These are phyloP conservation scores for Lepidurus packardi DNA, from an alignment of 1,140 invertebrate species.

Conservation along the genomic window DNA sequence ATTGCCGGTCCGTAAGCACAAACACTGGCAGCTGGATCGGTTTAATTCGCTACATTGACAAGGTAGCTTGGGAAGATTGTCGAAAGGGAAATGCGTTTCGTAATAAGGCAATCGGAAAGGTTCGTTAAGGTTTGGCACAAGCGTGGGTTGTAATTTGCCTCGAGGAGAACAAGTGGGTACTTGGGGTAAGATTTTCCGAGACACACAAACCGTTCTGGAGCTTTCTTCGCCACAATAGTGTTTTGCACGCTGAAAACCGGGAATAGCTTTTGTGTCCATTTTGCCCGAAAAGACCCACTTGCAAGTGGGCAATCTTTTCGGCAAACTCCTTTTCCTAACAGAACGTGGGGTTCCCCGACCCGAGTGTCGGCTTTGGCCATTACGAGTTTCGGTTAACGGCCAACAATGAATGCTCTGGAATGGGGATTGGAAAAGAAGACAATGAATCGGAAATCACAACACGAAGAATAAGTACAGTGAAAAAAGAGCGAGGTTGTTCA, in stretches of 20 bases:
- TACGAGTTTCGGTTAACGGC: neutral
- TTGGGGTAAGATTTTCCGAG: neutral
- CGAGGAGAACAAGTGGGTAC: neutral
- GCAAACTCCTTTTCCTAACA: neutral
- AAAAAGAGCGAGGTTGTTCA: neutral
- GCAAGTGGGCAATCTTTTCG: neutral
- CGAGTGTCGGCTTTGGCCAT: neutral
- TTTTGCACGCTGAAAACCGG: neutral
- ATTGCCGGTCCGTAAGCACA: neutral
- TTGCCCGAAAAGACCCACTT: neutral
- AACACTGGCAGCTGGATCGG: neutral
- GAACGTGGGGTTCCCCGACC: neutral
- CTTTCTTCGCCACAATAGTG: neutral
- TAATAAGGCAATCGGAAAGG: neutral
- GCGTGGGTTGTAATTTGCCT: constrained; percentile 1
- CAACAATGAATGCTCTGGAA: neutral
- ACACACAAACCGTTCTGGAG: neutral
- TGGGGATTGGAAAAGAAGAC: neutral
- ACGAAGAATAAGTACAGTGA: neutral
- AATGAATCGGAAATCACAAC: neutral
- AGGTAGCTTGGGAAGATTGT: neutral
- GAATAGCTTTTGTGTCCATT: neutral
- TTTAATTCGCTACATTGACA: neutral
- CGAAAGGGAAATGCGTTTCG: constrained; percentile 1
- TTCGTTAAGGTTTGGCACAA: neutral